Evolutionary conservation across 2,888 invertebrate genomes (phyloP), one percentile per base, ranked within the genome.

Genomic region (Caenorhabditis sp.): DNA sequence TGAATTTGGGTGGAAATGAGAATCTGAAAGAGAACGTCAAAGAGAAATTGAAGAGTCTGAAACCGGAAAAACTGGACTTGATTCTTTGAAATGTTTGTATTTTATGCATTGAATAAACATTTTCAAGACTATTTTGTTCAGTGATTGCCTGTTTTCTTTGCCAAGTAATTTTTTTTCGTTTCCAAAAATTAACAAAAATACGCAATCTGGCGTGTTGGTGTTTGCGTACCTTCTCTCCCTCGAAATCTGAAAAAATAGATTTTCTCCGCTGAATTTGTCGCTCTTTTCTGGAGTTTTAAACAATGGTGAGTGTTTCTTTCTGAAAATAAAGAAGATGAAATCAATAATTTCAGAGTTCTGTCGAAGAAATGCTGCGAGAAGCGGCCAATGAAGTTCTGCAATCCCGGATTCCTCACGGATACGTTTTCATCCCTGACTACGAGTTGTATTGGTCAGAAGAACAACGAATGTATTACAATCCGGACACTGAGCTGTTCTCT

Each of bases 361-460:
- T 90, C 5, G 91, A 90, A 19, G 90, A 90, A 28, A 90, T 90
- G 89, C 80, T 91, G 10, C 87, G 88, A 5, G 81, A 85, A 28
- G 90, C 90, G 3, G 90, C 91, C 14, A 80, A 84, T 19, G 87
- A 87, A 59, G 88, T 89, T 12, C 35, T 81, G 1, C 86, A 86
- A 41, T 84, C 87, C 10, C 24, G 70, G 47, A 84, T 86, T 16
- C 87, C 87, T 4, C 80, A 80, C 28, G 87, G 91, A 14, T 91
- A 86, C 75, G 88, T 83, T 4, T 90, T 83, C 68, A 82, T 84
- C 58, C 83, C 80, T n/a, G 89, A 89, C 58, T 89, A 89, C 44
- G 73, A 82, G 8, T 85, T 89, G 81, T 91, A 91, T 82, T 91
- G 90, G 84, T 90, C 89, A 10, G 64, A 51, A 10, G 87, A 87